A percentile compares a stretch with the other conserved stretches of the same genome.
phyloP scores from a whole-genome alignment of 2,113 vertebrate species.

The Eulacestoma nigropectus region DNA sequence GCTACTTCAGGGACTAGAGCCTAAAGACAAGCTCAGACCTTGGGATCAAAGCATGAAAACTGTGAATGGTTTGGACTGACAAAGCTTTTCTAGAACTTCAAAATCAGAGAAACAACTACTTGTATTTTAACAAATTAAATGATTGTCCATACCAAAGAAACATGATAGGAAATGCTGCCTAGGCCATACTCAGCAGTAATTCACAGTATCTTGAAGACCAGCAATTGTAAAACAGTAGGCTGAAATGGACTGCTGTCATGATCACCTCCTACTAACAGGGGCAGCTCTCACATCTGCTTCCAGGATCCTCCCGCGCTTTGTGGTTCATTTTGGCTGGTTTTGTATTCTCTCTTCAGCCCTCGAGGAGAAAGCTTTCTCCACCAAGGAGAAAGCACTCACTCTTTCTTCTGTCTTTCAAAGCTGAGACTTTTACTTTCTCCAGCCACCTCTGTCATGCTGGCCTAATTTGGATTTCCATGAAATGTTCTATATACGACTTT shows the following conservation, averaged over 20 bases:
- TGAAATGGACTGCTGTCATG: background rate
- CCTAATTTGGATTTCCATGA: background rate
- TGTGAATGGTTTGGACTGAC: background rate
- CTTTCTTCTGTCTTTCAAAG: background rate
- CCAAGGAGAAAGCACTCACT: background rate
- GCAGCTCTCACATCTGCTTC: background rate
- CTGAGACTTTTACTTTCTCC: background rate
- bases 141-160: background rate
- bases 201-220: background rate
- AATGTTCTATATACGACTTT: background rate
- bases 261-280: background rate
- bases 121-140: background rate
- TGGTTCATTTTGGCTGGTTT: background rate
- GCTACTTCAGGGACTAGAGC: background rate
- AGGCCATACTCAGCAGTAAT: background rate
- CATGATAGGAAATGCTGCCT: background rate
- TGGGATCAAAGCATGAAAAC: background rate
- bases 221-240: background rate
- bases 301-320: background rate
- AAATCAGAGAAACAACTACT: background rate
- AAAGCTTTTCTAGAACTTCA: background rate
- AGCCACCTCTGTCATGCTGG: accelerated
- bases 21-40: background rate
- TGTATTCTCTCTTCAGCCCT: background rate
- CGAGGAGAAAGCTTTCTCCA: background rate